Base-by-base conservation (phyloP, 2,113 vertebrate genomes). In the Sapayoa aenigma region DNA sequence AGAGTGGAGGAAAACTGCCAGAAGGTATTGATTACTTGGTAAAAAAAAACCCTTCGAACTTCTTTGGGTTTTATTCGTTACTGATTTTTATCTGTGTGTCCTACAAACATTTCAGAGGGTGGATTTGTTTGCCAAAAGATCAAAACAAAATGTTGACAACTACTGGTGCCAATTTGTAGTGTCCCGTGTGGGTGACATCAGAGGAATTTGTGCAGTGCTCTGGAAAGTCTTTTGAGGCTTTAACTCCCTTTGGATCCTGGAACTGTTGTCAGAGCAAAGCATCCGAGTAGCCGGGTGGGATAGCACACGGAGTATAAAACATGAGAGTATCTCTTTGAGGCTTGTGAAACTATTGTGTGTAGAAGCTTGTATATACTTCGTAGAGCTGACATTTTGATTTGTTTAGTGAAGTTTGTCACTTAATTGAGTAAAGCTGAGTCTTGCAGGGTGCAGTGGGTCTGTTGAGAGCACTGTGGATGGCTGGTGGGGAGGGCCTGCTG, bases 121-220 rank as follows among this genome's bases (percentile, higher is more conserved):
- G 94, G 94, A 84, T 97, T 97, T 96, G 79, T 96, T 96, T 96
- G 88, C 92, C 8, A 23, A 28, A 76, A 94, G 76, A 94, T 96
- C 83, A 90, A 94, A 96, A 94, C 85, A 88, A 82, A 92, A 82
- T 89, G 65, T 80, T 95, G 92, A 95, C 86, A 68, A 28, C 53
- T 92, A 14, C 60, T 82, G 66, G 79, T 96, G 92, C 92, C 80
- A 95, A 49, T 89, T 90, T 93, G 72, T 93, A 88, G 76, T 65
- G 72, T 86, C 63, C 63, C 44, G 1, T 46, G 88, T 93, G 90
- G 86, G 94, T 1, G 60, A 59, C 46, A 73, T 87, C 73, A 76
- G 93, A 92, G 62, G 52, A 53, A 17, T 68, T 75, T 37, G 42
- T 84, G 65, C 62, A 62, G 68, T 53, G 62, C 73, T 87, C 66